phyloP scores from a whole-genome alignment of 2,888 invertebrate genomes.

The Fragum fragum region DNA sequence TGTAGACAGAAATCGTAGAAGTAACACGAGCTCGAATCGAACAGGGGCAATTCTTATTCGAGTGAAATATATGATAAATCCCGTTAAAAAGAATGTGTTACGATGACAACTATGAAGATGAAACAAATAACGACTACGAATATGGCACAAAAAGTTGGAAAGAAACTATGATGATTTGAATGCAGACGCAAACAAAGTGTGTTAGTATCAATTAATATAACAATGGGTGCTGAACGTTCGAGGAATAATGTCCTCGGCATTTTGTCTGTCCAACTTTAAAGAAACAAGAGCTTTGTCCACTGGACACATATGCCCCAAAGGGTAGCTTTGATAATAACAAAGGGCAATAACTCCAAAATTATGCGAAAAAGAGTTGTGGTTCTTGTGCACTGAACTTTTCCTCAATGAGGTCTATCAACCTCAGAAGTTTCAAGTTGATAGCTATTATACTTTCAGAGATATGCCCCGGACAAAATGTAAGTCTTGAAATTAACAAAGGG shows the following conservation, averaged over 20 bases:
- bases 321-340: no score
- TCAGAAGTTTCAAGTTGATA: no score
- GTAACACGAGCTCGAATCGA: not conserved
- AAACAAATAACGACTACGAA: not conserved
- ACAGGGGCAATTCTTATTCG: not conserved
- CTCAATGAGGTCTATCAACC: no score
- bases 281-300: no score
- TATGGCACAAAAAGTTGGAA: not conserved
- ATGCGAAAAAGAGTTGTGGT: no score
- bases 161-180: not conserved
- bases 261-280: not conserved
- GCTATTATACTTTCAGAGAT: no score
- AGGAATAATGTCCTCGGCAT: slow-evolving; percentile 31
- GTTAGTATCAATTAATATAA: not conserved
- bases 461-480: no score
- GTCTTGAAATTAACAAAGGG: no score
- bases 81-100: not conserved
- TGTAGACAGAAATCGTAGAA: not conserved
- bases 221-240: slow-evolving; percentile 15
- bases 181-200: not conserved
- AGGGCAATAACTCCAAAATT: no score
- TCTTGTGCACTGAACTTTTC: no score
- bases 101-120: not conserved
- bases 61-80: not conserved
- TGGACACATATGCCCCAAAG: no score